These are phyloP conservation scores for Pristionchus arcanus DNA, from an alignment of 2,888 invertebrate genomes.

Conservation along the genomic window DNA sequence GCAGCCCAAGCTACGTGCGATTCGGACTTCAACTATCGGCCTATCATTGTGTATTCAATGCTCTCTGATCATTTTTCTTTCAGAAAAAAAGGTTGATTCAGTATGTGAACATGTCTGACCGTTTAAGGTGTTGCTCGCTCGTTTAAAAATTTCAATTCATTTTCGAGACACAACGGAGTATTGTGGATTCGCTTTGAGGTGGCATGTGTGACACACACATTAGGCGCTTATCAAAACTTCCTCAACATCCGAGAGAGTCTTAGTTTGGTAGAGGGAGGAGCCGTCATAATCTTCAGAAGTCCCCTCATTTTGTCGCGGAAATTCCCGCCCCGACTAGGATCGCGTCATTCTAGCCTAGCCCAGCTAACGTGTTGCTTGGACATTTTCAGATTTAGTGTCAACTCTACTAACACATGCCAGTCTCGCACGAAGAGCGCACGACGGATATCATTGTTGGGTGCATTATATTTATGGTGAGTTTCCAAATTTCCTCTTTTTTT, in stretches of 20 bases:
- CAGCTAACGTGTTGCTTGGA: background rate
- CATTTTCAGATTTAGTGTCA: background rate
- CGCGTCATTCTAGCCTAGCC: background rate
- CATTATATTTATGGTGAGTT: background rate
- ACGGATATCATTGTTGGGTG: slow-evolving; percentile 31
- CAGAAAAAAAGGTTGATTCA: too few species aligned
- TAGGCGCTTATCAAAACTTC: background rate
- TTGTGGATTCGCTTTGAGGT: background rate
- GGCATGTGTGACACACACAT: background rate
- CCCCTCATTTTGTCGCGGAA: background rate
- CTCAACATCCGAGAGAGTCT: background rate
- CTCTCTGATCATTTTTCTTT: background rate
- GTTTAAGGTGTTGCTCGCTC: too few species aligned
- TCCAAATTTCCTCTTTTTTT: background rate
- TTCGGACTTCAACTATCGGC: background rate
- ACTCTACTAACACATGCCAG: background rate
- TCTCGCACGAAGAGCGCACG: background rate
- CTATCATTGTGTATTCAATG: background rate
- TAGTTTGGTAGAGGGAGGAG: background rate
- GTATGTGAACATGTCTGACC: too few species aligned
- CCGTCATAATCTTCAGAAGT: slow-evolving; percentile 25
- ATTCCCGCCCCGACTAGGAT: background rate
- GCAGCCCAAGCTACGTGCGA: background rate
- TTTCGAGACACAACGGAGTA: background rate
- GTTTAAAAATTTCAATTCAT: too few species aligned